Base-by-base conservation (phyloP, 2,113 vertebrate species). In the Cololabis saira region DNA sequence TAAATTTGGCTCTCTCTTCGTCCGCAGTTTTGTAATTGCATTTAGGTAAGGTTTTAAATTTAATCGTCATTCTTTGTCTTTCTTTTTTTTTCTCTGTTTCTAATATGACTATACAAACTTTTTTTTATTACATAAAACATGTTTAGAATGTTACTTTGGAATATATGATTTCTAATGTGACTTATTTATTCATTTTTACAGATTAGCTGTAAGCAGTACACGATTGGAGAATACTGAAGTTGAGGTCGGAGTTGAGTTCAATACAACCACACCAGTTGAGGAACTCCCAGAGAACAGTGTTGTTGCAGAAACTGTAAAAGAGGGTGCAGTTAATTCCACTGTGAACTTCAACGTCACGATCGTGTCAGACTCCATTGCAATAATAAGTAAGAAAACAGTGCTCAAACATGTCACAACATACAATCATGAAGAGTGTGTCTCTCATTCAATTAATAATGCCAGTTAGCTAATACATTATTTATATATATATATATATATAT, bases 31-130 rank as follows among this genome's bases (percentile, higher is more conserved):
- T 48, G 33, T 78, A 21, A 9, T 15, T 33, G 0, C 0, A 1
- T 82, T 82, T 37, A 58, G 66, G 80, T 82, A 78, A 24, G 24
- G 8, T n/a, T 52, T 30, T 30, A 27, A 27, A n/a, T n/a, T n/a
- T n/a, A n/a, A n/a, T n/a, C n/a, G n/a, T n/a, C n/a, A n/a, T n/a
- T n/a, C n/a, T n/a, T n/a, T n/a, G n/a, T n/a, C n/a, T n/a, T n/a
- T n/a, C n/a, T n/a, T n/a, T n/a, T n/a, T n/a, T n/a, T n/a, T n/a
- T n/a, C n/a, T n/a, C n/a, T n/a, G n/a, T n/a, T n/a, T n/a, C n/a
- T n/a, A n/a, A n/a, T n/a, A n/a, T n/a, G n/a, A n/a, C n/a, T n/a
- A n/a, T n/a, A n/a, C n/a, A n/a, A n/a, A n/a, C n/a, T n/a, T n/a
- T n/a, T n/a, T n/a, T n/a, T n/a, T n/a, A n/a, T n/a, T n/a, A n/a